Evolutionary conservation across 2,888 invertebrate species (phyloP), one percentile per base, ranked within the genome.

Genomic region (Acanthopleura granulata): DNA sequence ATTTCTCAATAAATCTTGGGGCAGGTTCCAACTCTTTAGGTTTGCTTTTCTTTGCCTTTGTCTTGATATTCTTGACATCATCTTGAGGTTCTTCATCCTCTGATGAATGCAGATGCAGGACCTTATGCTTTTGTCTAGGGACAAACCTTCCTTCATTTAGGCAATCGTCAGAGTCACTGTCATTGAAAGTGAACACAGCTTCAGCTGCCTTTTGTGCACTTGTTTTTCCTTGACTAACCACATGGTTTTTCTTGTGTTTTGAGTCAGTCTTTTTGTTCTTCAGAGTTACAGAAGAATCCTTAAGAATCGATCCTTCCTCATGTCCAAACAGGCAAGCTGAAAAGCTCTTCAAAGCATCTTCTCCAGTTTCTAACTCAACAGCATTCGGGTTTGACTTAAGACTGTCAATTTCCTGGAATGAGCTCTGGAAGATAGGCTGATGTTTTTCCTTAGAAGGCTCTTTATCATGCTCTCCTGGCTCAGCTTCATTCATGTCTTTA

Each of bases 1-100:
- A 49, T 27, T 69, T 62, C 0, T 49, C 50, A 69, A n/a, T 49
- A 25, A n/a, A 40, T 16, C 61, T 30, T n/a, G 30, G 49, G 29
- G 40, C 22, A 18, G 25, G n/a, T 6, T 66, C 66, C 16, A 66
- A 16, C 22, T 66, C 66, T 66, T 66, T 66, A 16, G 66, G 18
- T 27, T 66, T 66, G 29, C 18, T 15, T 27, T 66, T 66, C 66
- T 76, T 76, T 18, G n/a, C 40, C 72, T 76, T 76, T 30, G 72
- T 72, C 69, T 74, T 74, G 15, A n/a, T 76, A 30, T 69, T 61
- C 61, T 74, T 74, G 16, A 27, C 30, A 25, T 50, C 72, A 50
- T 69, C 72, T 14, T 66, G 71, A 27, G 70, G 70, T 22, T 77
- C 75, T 4, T 72, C 72, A 51, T 70, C 69, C n/a, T 74, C 69